Conservation (phyloP, 2,113 vertebrate genomes). For the Axis porcinus region DNA sequence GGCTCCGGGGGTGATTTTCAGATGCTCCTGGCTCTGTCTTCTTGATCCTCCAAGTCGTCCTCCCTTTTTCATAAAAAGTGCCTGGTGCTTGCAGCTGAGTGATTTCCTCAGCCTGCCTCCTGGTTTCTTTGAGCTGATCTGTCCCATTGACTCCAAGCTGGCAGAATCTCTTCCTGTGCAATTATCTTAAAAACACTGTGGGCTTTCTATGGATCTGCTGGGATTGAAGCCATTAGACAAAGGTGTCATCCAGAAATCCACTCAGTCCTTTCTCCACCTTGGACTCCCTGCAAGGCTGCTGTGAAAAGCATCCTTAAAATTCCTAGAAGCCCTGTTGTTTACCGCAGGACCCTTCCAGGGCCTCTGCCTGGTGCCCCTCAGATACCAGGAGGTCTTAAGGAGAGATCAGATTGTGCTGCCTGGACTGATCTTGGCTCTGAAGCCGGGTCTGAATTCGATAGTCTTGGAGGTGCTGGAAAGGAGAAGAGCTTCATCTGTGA, state of each 20-base stretch:
- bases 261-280: not conserved
- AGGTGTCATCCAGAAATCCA: not conserved
- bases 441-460: not conserved
- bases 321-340: not conserved
- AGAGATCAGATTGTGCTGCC: not conserved
- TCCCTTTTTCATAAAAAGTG: not conserved
- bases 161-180: not conserved
- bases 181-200: rapidly evolving
- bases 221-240: not conserved
- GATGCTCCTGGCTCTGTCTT: not conserved
- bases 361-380: not conserved
- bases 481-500: not conserved
- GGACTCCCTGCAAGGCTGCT: not conserved
- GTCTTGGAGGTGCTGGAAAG: not conserved
- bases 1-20: no score
- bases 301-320: not conserved
- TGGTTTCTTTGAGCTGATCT: not conserved
- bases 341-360: rapidly evolving
- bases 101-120: not conserved
- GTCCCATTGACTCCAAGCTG: not conserved
- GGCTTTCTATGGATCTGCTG: not conserved
- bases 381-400: not conserved
- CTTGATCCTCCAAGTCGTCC: not conserved
- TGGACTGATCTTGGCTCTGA: not conserved
- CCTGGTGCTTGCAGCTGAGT: not conserved